Percentiles rank a stretch among this genome's conserved stretches.
phyloP scores from a whole-genome alignment of 2,797 vertebrate genomes.

The Rhinoraja longicauda region DNA sequence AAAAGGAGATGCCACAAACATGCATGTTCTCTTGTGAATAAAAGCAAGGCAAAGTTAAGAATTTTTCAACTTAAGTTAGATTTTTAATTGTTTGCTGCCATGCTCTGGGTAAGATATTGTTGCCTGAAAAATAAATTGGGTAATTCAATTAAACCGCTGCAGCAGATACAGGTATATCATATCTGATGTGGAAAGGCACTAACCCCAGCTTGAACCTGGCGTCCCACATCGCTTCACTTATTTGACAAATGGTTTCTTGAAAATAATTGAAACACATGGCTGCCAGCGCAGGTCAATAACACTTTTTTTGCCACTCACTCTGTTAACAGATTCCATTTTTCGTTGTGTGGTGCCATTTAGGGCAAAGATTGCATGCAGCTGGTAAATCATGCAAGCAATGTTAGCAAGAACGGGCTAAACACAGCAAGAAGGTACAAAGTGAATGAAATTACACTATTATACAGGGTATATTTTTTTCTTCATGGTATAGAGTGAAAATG shows the following conservation, averaged over 20 bases:
- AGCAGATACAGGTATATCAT: constrained; percentile 98
- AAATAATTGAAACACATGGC: constrained; percentile 99
- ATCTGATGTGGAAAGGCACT: constrained; percentile 95
- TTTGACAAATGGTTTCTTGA: constrained; percentile 96
- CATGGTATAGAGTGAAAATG: background rate
- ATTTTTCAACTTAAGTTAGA: constrained; percentile 91
- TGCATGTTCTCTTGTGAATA: constrained; percentile 53
- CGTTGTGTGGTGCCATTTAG: constrained; percentile 79
- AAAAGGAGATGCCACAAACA: constrained; percentile 40
- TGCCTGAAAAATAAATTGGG: constrained; percentile 99
- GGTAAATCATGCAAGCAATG: constrained; percentile 91
- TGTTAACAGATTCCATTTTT: constrained; percentile 94
- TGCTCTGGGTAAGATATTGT: constrained; percentile 89
- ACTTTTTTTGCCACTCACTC: constrained; percentile 76
- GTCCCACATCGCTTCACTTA: constrained; percentile 80
- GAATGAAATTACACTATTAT: constrained; percentile 60
- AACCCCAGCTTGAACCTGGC: constrained; percentile 94
- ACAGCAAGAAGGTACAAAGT: constrained; percentile 70
- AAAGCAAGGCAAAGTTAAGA: constrained; percentile 81
- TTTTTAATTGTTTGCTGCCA: constrained; percentile 97
- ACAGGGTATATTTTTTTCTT: background rate
- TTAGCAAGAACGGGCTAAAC: constrained; percentile 79
- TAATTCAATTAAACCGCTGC: constrained; percentile 99
- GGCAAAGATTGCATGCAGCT: constrained; percentile 85
- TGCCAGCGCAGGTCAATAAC: constrained; percentile 98